phyloP scores from a whole-genome alignment of 2,113 vertebrate species.

The Brachyistius frenatus region DNA sequence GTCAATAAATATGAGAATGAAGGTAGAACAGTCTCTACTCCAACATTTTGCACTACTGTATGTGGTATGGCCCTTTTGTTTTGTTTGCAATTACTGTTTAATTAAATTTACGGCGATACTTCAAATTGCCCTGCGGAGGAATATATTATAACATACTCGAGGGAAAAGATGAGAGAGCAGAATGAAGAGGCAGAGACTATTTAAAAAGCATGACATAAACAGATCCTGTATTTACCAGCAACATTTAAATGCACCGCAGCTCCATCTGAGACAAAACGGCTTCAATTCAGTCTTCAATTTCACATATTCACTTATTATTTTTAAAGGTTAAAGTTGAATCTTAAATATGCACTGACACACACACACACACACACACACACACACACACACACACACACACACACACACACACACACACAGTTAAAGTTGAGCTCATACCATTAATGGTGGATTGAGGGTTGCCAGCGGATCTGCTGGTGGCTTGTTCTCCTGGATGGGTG shows the following conservation, averaged over 20 bases:
- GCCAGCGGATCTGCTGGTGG: slow-evolving; percentile 20
- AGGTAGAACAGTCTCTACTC: slow-evolving; percentile 24
- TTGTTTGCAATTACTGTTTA: slow-evolving; percentile 71
- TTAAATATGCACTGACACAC: not conserved
- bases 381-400: not conserved
- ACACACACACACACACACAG: not conserved
- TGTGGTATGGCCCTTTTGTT: slow-evolving; percentile 39
- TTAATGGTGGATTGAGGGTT: slow-evolving; percentile 37
- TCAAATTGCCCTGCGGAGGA: slow-evolving; percentile 62
- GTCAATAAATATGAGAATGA: slow-evolving; percentile 45
- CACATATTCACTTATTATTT: not conserved
- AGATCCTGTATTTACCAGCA: slow-evolving; percentile 44
- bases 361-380: not conserved
- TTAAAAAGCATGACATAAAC: slow-evolving; percentile 47
- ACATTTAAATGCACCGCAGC: slow-evolving; percentile 32
- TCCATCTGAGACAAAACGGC: slow-evolving; percentile 2
- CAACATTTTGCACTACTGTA: slow-evolving; percentile 32
- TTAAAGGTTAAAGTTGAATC: slow-evolving; percentile 21
- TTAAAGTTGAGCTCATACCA: slow-evolving; percentile 48
- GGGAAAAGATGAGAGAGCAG: slow-evolving; percentile 37
- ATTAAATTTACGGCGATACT: slow-evolving; percentile 67
- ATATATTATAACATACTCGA: slow-evolving; percentile 46
- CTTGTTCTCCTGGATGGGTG: slow-evolving; percentile 39
- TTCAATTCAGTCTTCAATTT: slow-evolving; percentile 25
- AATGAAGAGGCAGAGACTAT: slow-evolving; percentile 37